Evolutionary conservation across 2,113 vertebrate genomes (phyloP).

Genomic region (Archilochus colubris): DNA sequence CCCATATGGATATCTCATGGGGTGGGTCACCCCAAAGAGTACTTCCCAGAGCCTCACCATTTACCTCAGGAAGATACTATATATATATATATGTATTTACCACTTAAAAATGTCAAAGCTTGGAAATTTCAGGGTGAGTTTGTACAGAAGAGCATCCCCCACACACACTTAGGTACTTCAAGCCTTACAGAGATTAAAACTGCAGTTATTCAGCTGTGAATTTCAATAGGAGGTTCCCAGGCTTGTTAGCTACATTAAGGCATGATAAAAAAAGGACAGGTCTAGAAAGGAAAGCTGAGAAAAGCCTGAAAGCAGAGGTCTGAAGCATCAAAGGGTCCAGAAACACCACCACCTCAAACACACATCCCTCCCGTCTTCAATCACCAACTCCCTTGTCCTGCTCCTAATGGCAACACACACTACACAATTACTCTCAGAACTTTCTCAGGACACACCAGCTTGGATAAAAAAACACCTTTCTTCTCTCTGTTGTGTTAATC

Average conservation of each 20-base stretch:
- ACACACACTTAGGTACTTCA: neutral
- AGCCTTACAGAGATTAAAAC: neutral
- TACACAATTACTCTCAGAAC: neutral
- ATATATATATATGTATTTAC: neutral
- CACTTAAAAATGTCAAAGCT: neutral
- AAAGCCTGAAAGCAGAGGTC: neutral
- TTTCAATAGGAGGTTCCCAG: neutral
- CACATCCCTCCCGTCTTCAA: neutral
- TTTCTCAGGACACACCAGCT: neutral
- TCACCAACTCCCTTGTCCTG: neutral
- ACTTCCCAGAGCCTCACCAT: neutral
- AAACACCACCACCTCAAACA: neutral
- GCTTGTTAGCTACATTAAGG: neutral
- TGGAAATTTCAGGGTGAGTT: neutral
- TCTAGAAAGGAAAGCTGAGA: neutral
- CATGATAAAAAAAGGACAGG: neutral
- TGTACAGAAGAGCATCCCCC: neutral
- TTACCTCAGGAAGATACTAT: neutral
- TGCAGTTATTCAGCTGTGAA: neutral
- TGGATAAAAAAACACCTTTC: neutral
- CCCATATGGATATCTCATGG: neutral
- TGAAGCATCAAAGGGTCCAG: neutral
- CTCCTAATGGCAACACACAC: neutral
- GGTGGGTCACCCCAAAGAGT: neutral
- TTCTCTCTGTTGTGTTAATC: neutral